Evolutionary conservation across 2,113 vertebrate genomes (phyloP).

Genomic region (Emydocephalus ijimae): DNA sequence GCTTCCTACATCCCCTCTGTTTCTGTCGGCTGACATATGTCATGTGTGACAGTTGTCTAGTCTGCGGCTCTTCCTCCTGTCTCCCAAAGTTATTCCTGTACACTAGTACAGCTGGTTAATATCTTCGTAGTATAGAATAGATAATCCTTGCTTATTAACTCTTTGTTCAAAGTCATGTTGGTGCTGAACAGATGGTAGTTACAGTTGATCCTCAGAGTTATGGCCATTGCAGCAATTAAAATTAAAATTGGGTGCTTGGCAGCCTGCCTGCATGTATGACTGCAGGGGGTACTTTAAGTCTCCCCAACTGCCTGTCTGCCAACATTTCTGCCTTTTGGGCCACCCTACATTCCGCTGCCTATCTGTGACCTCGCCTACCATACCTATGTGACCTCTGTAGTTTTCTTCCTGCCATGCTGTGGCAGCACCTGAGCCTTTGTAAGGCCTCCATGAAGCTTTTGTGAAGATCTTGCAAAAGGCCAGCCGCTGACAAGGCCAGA

Average conservation of each 20-base stretch:
- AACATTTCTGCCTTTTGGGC: neutral
- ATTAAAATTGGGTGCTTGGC: neutral
- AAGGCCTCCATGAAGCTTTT: neutral
- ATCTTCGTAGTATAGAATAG: neutral
- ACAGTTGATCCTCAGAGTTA: neutral
- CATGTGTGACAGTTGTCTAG: neutral
- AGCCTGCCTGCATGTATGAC: neutral
- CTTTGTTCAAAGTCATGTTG: neutral
- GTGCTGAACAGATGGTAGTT: neutral
- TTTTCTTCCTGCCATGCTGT: neutral
- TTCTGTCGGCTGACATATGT: neutral
- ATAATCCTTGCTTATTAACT: neutral
- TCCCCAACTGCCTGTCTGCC: neutral
- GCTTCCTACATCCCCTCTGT: neutral
- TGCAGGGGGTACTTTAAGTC: neutral
- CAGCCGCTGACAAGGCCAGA: neutral
- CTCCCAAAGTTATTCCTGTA: neutral
- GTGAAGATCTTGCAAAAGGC: neutral
- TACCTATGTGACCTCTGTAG: neutral
- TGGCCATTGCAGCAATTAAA: neutral
- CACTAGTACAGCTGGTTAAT: neutral
- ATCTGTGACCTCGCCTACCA: neutral
- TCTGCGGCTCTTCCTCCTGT: neutral
- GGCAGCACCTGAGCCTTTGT: neutral
- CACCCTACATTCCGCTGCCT: neutral